These are phyloP conservation scores for Trachymyrmex cornetzi DNA, from an alignment of 1,140 invertebrate species.

Conservation along the genomic window DNA sequence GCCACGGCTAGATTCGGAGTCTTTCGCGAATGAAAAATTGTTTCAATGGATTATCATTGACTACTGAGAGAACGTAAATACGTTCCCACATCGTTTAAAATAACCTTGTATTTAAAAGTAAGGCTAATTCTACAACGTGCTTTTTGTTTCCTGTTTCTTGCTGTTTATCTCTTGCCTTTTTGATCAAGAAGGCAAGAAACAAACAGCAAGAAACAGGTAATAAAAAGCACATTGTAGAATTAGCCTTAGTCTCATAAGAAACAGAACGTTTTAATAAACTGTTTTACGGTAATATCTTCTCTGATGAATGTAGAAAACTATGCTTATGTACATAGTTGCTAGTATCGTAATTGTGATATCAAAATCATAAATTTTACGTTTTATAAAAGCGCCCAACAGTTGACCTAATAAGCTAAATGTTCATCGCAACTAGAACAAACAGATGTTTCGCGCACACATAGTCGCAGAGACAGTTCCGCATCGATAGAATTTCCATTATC, in stretches of 20 bases:
- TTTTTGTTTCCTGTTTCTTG: no score
- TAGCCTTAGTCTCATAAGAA: not conserved
- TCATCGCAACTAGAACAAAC: not conserved
- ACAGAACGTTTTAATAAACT: not conserved
- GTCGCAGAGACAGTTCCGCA: slow-evolving; percentile 10
- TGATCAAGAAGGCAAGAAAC: no score
- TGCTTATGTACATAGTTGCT: not conserved
- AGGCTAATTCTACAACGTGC: no score
- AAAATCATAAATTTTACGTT: not conserved
- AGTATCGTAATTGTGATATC: not conserved
- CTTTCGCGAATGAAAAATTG: slow-evolving; percentile 55
- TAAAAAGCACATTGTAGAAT: no score
- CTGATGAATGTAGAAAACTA: no score
- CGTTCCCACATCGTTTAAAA: not conserved
- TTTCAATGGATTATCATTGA: slow-evolving; percentile 53
- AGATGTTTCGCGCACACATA: not conserved
- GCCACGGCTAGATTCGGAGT: slow-evolving; percentile 41
- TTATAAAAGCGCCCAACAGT: not conserved
- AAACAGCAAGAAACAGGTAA: no score
- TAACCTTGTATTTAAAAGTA: not conserved
- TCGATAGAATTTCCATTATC: slow-evolving; percentile 1
- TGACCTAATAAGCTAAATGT: not conserved
- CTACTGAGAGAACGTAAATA: not conserved
- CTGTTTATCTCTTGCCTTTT: no score
- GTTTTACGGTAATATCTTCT: not conserved